Base-by-base conservation (phyloP, 2,113 vertebrate species). In the Bubo blakistoni region DNA sequence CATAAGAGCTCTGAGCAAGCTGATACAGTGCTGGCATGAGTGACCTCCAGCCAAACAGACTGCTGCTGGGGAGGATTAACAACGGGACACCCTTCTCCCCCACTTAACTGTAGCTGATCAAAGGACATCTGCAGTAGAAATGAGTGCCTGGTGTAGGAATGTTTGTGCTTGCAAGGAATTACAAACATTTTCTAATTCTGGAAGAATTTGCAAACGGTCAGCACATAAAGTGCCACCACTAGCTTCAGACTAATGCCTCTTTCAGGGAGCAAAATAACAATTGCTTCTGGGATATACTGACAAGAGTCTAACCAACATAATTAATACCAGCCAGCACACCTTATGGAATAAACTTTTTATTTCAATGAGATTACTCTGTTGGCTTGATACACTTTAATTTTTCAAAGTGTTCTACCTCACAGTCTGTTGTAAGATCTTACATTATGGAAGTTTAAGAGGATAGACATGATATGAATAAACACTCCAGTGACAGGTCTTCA, bases 11-110 rank as follows among this genome's bases (percentile, higher is more conserved):
- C 16, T 9, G 12, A 30, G 30, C 0, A 6, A 82, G 6, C 3
- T 0, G 13, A 18, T 10, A 3, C 6, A 7, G 38, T 0, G 8
- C 11, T 36, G 73, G 36, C 8, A 4, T 2, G 6, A n/a, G 52
- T 8, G 49, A 30, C 27, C 20, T 51, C 21, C 36, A 30, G 19
- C 21, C 40, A 15, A 13, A 34, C 26, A 40, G n/a, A 9, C 32
- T 36, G 57, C 19, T 61, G 38, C 2, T 4, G 5, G 6, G 5
- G 11, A 3, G 29, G 46, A 40, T 13, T 10, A 40, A 24, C 44
- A 34, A 27, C 0, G 1, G 34, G n/a, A 18, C 1, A 0, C 16
- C 4, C 27, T 82, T 27, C 49, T 19, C 15, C 34, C 12, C 8
- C 9, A 10, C 11, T 15, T 49, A 19, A 14, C 22, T 57, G 12